These are phyloP conservation scores for Neodontobutis hainanensis DNA, from an alignment of 2,113 vertebrate genomes.

Conservation along the genomic window DNA sequence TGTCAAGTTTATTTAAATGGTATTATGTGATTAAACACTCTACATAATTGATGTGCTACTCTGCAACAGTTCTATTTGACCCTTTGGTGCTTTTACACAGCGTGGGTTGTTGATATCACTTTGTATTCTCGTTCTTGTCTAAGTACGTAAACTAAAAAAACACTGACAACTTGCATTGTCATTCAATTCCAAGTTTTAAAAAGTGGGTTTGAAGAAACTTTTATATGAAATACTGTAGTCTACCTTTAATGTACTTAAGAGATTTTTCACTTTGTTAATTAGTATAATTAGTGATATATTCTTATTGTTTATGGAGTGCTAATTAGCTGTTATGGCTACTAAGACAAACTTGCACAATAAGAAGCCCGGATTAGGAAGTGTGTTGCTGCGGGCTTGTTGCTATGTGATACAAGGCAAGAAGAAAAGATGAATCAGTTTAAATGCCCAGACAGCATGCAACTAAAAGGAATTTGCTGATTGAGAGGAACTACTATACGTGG, in stretches of 20 bases:
- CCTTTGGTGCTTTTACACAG: no score
- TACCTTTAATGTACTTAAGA: no score
- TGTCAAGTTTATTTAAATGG: not conserved
- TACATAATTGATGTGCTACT: not conserved
- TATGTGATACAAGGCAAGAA: not conserved
- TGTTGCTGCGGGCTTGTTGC: not conserved
- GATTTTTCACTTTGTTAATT: no score
- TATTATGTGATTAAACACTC: constrained; percentile 8
- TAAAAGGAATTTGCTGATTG: constrained; percentile 1
- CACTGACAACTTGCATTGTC: no score
- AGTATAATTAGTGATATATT: not conserved
- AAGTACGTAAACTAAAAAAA: no score
- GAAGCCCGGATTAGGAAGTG: no score
- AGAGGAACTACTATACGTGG: not conserved
- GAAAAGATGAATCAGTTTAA: not conserved
- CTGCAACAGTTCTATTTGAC: no score
- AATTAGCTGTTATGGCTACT: not conserved
- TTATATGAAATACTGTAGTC: no score
- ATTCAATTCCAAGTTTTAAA: no score
- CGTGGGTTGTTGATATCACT: no score
- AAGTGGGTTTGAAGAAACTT: no score
- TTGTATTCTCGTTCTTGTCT: no score
- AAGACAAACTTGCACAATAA: not conserved
- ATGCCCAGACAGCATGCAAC: not conserved
- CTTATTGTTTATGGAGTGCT: not conserved